Evolutionary conservation across 2,113 vertebrate genomes (phyloP), one percentile per base, ranked within the genome.

Genomic region (Erythrolamprus reginae): DNA sequence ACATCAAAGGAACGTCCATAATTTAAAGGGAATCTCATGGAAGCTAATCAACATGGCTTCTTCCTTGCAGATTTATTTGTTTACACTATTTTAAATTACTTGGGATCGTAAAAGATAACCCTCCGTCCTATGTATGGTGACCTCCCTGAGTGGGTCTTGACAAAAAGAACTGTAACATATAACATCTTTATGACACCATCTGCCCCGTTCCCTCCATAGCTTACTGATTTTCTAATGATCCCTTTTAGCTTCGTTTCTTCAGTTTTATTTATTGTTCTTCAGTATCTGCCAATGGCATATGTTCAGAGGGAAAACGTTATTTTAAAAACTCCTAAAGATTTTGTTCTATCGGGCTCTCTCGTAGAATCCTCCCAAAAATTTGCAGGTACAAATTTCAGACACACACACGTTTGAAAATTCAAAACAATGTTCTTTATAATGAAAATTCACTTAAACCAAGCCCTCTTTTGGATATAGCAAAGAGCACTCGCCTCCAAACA

Each of bases 51-150:
- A 96, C 91, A 94, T 95, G 94, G 96, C 94, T 53, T 90, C 89
- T 89, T 88, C 85, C 89, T 87, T 61, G 56, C 82, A 26, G 90
- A 96, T 97, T 96, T 97, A 96, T 96, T 95, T 97, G 94, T 97
- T 97, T 97, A 95, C 88, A 93, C 53, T 94, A 87, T 94, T 96
- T 96, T 92, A 95, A 97, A 96, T 93, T 96, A 94, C 89, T 93
- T 87, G 83, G 92, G 58, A 96, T 94, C 92, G 94, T 97, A 96
- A 97, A 97, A 89, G 89, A 95, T 93, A 97, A 94, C 70, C 82
- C 92, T 96, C 93, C 93, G 94, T 96, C 95, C 92, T 94, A 84
- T 85, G 91, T 92, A 93, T 61, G 84, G 77, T 96, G 96, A 96
- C 95, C 96, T 97, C 97, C 97, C 92, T 91, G 93, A 95, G 94